These are phyloP conservation scores for Amblyopsis hoosieri DNA, from an alignment of 2,797 vertebrate species.

Conservation along the genomic window DNA sequence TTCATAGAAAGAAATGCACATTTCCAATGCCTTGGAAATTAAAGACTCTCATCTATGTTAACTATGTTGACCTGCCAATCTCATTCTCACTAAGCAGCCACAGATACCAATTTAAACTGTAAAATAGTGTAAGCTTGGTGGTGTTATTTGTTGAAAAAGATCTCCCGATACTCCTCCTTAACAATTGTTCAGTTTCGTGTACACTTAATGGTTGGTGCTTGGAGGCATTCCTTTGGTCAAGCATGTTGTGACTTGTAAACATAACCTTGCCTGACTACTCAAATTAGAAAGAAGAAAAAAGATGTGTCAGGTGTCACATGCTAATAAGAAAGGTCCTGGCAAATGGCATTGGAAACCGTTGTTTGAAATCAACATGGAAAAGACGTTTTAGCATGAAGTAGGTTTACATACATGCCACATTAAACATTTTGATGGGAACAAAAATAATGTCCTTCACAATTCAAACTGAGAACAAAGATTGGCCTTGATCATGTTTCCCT, in stretches of 20 bases:
- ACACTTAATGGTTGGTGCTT: slow-evolving; percentile 3
- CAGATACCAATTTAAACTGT: no score
- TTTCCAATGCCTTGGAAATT: background rate
- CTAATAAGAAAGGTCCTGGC: slow-evolving; percentile 42
- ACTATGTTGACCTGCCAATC: background rate
- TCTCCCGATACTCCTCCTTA: background rate
- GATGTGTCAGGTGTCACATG: slow-evolving; percentile 61
- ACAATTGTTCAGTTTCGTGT: slow-evolving; percentile 15
- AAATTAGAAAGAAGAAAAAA: slow-evolving; percentile 45
- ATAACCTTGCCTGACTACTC: slow-evolving; percentile 42
- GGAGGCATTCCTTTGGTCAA: slow-evolving; percentile 27
- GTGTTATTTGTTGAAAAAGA: slow-evolving; percentile 10
- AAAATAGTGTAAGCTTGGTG: background rate
- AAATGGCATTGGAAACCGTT: slow-evolving; percentile 63
- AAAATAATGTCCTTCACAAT: no score
- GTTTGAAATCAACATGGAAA: slow-evolving; percentile 57
- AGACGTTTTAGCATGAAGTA: slow-evolving; percentile 17
- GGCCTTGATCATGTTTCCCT: no score
- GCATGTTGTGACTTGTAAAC: slow-evolving; percentile 34
- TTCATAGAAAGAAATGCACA: no score
- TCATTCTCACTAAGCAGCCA: no score
- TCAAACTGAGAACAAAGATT: no score
- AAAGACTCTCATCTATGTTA: background rate
- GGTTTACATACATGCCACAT: no score
- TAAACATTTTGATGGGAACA: no score